Evolutionary conservation across 2,113 vertebrate species (phyloP), one percentile per base, ranked within the genome.

Genomic region (Hydropotes inermis): DNA sequence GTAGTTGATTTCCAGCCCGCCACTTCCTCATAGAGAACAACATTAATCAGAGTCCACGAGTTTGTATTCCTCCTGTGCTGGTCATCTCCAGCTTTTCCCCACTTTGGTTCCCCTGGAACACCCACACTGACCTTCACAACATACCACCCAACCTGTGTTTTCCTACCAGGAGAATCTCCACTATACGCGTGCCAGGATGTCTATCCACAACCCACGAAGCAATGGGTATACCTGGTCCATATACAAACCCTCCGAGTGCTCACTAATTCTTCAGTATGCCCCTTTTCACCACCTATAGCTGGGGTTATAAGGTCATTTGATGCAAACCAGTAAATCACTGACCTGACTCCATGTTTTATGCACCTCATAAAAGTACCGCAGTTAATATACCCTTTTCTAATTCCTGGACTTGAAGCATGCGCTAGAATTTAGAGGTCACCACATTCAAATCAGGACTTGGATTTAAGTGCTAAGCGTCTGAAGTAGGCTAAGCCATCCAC

Each of bases 371-470:
- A 96, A 85, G n/a, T 33, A 60, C 43, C 60, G 78, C 23, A 45
- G n/a, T 10, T 87, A 92, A 85, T 14, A 81, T 60, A 90, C 21
- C 36, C 50, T 89, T 91, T 84, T 55, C 94, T 93, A 70, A 93
- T 95, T 88, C 61, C 91, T 79, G 55, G 47, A 60, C 47, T 33
- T 81, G 39, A 28, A 76, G 27, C 76, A 45, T 86, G 64, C 17
- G 10, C 61, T 86, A 43, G 76, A 97, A 95, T 76, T 86, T 81
- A 79, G 95, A 93, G 55, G 79, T 89, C 94, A 89, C 47, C 7
- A 25, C 64, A 55, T 70, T 28, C 50, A 90, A 83, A 87, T 67
- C 50, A 92, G 36, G n/a, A 28, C 21, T 52, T 58, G 16, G 13
- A 74, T 88, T 96, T 61, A 92, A 96, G 88, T 81, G 36, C 28